These are phyloP conservation scores for Chrysopa pallens DNA, from an alignment of 1,140 invertebrate genomes.

Conservation along the genomic window DNA sequence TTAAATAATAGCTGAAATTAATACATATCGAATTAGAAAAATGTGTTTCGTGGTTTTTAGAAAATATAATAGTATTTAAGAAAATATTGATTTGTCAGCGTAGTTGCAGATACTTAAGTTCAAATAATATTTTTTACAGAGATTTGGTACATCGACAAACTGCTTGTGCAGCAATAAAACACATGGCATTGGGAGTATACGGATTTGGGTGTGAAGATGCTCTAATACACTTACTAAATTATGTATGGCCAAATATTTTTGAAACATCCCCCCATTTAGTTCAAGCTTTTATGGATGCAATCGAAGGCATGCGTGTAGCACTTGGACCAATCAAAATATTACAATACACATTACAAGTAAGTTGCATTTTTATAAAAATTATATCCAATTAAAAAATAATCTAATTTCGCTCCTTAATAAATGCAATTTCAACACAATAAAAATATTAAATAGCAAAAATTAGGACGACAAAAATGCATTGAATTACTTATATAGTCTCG, in stretches of 20 bases:
- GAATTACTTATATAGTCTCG: too few relatives aligned
- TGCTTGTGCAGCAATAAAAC: constrained; percentile 96
- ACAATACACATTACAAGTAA: constrained; percentile 84
- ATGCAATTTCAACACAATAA: too few relatives aligned
- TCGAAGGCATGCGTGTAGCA: constrained; percentile 91
- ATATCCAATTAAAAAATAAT: too few relatives aligned
- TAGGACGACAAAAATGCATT: too few relatives aligned
- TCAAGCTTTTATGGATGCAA: constrained; percentile 97
- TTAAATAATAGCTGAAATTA: too few relatives aligned
- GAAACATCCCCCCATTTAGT: constrained; percentile 99
- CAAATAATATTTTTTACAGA: constrained; percentile 32
- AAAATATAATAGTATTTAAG: too few relatives aligned
- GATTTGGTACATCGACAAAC: constrained; percentile 98
- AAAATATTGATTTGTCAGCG: too few relatives aligned
- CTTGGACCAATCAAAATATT: constrained; percentile 92
- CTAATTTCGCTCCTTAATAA: too few relatives aligned
- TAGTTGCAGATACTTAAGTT: too few relatives aligned
- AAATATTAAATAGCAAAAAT: too few relatives aligned
- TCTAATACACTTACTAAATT: constrained; percentile 89
- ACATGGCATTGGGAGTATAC: constrained; percentile 96
- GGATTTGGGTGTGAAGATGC: constrained; percentile 99
- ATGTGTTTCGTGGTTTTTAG: too few relatives aligned
- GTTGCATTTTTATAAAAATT: constrained; percentile 3
- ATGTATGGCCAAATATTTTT: constrained; percentile 99
- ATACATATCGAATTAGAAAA: too few relatives aligned